Conservation (phyloP, 2,888 invertebrate genomes). For the Vesta saturnalis region DNA sequence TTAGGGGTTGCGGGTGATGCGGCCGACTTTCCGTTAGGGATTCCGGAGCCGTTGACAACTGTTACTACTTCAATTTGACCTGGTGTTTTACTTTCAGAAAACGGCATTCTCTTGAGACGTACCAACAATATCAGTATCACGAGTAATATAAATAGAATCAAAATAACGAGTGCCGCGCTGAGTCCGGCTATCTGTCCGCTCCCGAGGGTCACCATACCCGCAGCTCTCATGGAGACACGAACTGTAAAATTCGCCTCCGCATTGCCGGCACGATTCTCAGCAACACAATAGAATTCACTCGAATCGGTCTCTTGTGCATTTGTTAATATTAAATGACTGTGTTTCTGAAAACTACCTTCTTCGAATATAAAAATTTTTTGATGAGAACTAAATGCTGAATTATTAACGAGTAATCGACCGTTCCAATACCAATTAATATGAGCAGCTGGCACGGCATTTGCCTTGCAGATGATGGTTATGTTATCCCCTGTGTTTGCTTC, state of each 20-base stretch:
- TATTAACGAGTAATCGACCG: slow-evolving; percentile 79
- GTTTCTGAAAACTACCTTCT: slow-evolving; percentile 79
- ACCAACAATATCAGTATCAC: slow-evolving; percentile 78
- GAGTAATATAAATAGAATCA: slow-evolving; percentile 79
- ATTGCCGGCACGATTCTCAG: slow-evolving; percentile 88
- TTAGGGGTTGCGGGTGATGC: slow-evolving; percentile 63
- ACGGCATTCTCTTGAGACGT: slow-evolving; percentile 76
- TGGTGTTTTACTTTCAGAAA: slow-evolving; percentile 80
- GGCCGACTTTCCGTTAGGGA: slow-evolving; percentile 64
- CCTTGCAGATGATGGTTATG: slow-evolving; percentile 83
- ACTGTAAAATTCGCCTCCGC: slow-evolving; percentile 91
- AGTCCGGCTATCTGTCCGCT: slow-evolving; percentile 88
- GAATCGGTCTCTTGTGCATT: slow-evolving; percentile 86
- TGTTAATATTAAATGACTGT: slow-evolving; percentile 79
- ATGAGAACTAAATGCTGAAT: slow-evolving; percentile 80
- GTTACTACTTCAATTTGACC: slow-evolving; percentile 78
- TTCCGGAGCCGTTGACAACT: slow-evolving; percentile 65
- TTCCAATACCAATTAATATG: slow-evolving; percentile 89
- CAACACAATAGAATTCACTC: slow-evolving; percentile 88
- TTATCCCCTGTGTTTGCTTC: slow-evolving; percentile 86
- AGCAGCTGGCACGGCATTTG: slow-evolving; percentile 83
- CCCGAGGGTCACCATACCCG: slow-evolving; percentile 83
- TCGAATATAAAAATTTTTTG: slow-evolving; percentile 81
- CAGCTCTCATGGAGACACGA: slow-evolving; percentile 79
- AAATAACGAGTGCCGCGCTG: slow-evolving; percentile 81